phyloP scores from a whole-genome alignment of 2,888 invertebrate genomes.

The Watsonalla cultraria region DNA sequence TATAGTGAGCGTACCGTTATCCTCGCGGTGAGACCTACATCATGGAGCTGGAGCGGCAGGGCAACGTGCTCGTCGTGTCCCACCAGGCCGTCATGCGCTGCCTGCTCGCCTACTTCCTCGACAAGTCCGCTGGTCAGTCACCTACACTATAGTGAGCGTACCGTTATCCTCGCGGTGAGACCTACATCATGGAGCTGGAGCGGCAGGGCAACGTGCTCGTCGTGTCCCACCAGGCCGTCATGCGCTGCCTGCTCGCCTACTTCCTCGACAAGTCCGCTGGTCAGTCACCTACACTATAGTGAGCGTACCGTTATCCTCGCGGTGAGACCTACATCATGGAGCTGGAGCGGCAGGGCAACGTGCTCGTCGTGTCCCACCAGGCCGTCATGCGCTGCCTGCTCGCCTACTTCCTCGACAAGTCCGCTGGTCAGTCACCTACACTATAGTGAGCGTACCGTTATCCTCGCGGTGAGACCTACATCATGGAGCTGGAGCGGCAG shows the following conservation, averaged over 20 bases:
- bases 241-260: constrained; percentile 97
- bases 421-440: constrained; percentile 81
- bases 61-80: constrained; percentile 96
- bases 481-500: background rate
- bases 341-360: constrained; percentile 96
- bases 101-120: constrained; percentile 97
- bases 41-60: constrained; percentile 98
- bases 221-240: constrained; percentile 97
- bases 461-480: no score
- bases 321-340: no score
- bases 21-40: no score
- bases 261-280: constrained; percentile 97
- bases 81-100: constrained; percentile 98
- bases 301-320: no score
- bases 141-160: background rate
- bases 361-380: constrained; percentile 97
- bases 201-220: constrained; percentile 97
- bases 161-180: no score
- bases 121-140: constrained; percentile 90
- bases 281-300: constrained; percentile 43
- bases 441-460: no score
- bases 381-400: constrained; percentile 96
- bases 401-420: constrained; percentile 98
- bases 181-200: constrained; percentile 99
- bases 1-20: no score